Base-by-base conservation (phyloP, 2,888 invertebrate genomes). In the Melieria crassipennis region DNA sequence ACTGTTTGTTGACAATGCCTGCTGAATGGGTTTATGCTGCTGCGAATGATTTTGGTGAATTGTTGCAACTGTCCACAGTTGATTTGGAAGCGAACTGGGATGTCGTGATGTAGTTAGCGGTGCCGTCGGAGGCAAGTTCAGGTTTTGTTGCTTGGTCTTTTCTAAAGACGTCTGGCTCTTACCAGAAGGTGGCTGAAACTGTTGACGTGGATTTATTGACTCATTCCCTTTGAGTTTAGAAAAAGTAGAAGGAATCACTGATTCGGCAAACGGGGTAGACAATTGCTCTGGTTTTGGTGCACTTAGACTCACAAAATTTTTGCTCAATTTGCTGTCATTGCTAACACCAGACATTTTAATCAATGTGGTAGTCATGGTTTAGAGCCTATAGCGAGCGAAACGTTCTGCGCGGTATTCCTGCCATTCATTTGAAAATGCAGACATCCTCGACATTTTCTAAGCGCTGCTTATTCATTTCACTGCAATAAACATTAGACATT, bases 1-100 rank as follows among this genome's bases (percentile, higher is more conserved):
- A 76, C 77, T 70, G 79, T 79, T 72, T n/a, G 66, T 30, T 9
- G 74, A 48, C 61, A 73, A 74, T 11, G 69, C 46, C n/a, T 45
- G 30, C 30, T 30, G 30, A 30, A 30, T 30, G 30, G 30, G 30
- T 30, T 30, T 65, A n/a, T 79, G 79, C 71, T 81, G 80, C 73
- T 78, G 78, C 64, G 79, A 79, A 77, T 80, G 85, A 71, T 79
- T 81, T 75, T 84, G 84, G 74, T 86, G 85, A 76, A 84, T 82
- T 75, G 85, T 84, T 74, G 84, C 83, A 74, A 85, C 81, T 56
- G 85, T 84, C 78, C 85, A 86, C 66, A 85, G 79, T 78, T 86
- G 86, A 77, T 84, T 81, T 71, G 83, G 75, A 71, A 80, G 81
- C 52, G 71, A 30, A 48, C 52, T 48, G 52, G 60, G 63, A 66